phyloP scores from a whole-genome alignment of 2,113 vertebrate species.

The rabbit (Oryctolagus cuniculus) region mOryCun1.1 NC_091434.1:107263501-107264000 shows the following conservation, averaged over 20 bases:
- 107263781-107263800: background rate
- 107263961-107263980: too few relatives aligned
- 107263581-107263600: background rate
- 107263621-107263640: background rate
- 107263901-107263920: slow-evolving; percentile 28
- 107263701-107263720: background rate
- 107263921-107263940: too few relatives aligned
- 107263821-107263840: background rate
- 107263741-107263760: background rate
- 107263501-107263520: background rate
- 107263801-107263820: background rate
- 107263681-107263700: background rate
- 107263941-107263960: too few relatives aligned
- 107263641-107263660: background rate
- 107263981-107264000: too few relatives aligned
- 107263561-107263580: background rate
- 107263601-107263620: background rate
- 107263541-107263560: background rate
- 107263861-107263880: background rate
- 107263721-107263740: background rate
- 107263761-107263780: slow-evolving; percentile 16
- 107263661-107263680: slow-evolving; percentile 2
- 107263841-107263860: background rate
- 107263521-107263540: background rate
- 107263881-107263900: background rate